Evolutionary conservation across 2,797 vertebrate genomes (phyloP), one percentile per base, ranked within the genome.

Genomic region (Mycteria americana): DNA sequence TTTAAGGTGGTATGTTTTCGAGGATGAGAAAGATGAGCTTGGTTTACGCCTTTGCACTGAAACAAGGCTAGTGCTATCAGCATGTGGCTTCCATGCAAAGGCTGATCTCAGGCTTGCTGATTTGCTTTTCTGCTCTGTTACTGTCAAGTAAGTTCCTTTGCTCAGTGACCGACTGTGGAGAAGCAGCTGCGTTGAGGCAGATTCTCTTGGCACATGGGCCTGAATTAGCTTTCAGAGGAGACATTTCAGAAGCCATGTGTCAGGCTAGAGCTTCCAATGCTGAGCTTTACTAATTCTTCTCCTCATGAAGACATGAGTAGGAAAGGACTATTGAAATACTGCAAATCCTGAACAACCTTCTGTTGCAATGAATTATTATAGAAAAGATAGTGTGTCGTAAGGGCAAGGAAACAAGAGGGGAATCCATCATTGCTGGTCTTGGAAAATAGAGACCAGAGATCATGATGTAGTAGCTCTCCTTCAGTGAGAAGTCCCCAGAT

Each of bases 381-480:
- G 48, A 70, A 89, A 88, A 67, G 2, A 30, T 1, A 48, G 18
- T 7, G 7, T 39, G 18, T 62, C 2, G 3, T 62, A 72, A 75
- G 33, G 75, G 24, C 4, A 68, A 73, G 53, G 35, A 79, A 77
- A 60, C 5, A 70, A 75, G 43, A 68, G 3, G 4, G 24, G 16
- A 92, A 90, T 48, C 54, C 8, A 6, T 27, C 31, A 23, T 14
- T 65, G n/a, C 11, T 57, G 6, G 4, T 64, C 53, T 63, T 78
- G 50, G 50, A 41, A 92, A 78, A 83, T 2, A 81, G 23, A 33
- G 53, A 59, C 12, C 1, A 3, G 50, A 59, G 46, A 30, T 28
- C 31, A 35, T 7, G 17, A 43, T 7, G 10, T 0, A 0, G 35
- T 33, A 54, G 4, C 4, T 76, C 23, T 70, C 12, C 39, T 67